Conservation (phyloP, 2,888 invertebrate genomes). For the Eulithis prunata region DNA sequence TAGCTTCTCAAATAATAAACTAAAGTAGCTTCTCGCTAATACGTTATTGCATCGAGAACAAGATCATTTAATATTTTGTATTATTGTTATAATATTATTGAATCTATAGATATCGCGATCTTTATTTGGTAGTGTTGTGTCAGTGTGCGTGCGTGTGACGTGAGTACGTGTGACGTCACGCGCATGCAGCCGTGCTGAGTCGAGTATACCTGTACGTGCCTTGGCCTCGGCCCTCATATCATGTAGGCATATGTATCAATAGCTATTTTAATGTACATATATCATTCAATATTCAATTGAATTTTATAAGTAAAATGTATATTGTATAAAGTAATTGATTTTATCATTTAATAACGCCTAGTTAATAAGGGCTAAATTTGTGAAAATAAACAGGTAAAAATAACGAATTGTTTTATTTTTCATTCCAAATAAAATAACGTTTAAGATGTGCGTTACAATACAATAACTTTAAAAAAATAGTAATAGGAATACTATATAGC, state of each 20-base stretch:
- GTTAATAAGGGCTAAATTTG: conserved; percentile 82
- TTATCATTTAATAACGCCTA: conserved; percentile 84
- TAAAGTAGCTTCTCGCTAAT: conserved; percentile 62
- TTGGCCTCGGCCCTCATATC: conserved; percentile 82
- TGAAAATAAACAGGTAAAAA: conserved; percentile 82
- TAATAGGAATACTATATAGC: too few relatives aligned
- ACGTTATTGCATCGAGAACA: conserved; percentile 56
- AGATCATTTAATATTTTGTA: conserved; percentile 60
- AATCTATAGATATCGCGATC: conserved; percentile 62
- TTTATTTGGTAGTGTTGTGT: conserved; percentile 50
- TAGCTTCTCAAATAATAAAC: conserved; percentile 73
- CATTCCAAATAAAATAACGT: conserved; percentile 21
- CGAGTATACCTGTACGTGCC: conserved; percentile 68
- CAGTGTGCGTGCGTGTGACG: conserved; percentile 22
- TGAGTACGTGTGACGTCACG: conserved; percentile 13
- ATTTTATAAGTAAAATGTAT: conserved; percentile 82
- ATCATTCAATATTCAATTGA: conserved; percentile 83
- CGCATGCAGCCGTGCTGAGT: conserved; percentile 54
- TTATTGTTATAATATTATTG: conserved; percentile 55
- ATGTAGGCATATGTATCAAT: conserved; percentile 79
- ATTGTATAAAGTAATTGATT: conserved; percentile 84
- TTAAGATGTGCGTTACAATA: conserved; percentile 1
- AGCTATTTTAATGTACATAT: conserved; percentile 82
- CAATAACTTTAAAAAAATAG: too few relatives aligned
- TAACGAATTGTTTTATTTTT: conserved; percentile 71